A percentile compares a stretch with the other conserved stretches of the same genome.
These are phyloP conservation scores for Drosophila arizonae DNA, from an alignment of 1,140 invertebrate genomes.

Conservation along the genomic window DNA sequence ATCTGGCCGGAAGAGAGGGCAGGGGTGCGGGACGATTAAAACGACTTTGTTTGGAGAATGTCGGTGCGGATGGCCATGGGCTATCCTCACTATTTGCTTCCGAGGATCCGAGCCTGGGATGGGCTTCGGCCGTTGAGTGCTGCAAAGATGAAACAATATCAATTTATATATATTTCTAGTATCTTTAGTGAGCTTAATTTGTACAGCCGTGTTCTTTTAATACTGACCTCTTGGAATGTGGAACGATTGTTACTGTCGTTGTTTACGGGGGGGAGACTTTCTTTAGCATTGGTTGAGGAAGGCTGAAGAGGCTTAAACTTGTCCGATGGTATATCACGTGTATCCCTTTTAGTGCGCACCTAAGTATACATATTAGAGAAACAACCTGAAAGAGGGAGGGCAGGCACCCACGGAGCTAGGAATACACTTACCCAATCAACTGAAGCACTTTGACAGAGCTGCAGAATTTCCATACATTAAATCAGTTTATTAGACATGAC, in stretches of 20 bases:
- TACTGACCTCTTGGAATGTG: background rate
- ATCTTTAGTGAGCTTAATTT: background rate
- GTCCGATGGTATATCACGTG: slow-evolving; percentile 45
- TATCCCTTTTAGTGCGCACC: slow-evolving; percentile 40
- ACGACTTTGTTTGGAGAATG: background rate
- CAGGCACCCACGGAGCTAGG: background rate
- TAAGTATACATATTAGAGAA: background rate
- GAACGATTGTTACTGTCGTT: background rate
- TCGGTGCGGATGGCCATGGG: too few species aligned
- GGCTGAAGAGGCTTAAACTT: slow-evolving; percentile 49
- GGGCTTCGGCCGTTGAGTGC: background rate
- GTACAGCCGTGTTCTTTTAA: too few species aligned
- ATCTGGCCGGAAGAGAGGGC: background rate
- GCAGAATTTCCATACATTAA: background rate
- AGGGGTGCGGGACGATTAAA: background rate
- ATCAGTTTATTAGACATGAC: background rate
- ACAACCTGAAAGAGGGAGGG: too few species aligned
- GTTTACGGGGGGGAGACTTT: background rate
- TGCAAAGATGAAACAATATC: background rate
- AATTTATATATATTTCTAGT: background rate
- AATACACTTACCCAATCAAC: slow-evolving; percentile 29
- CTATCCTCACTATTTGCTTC: background rate
- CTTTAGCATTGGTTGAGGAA: background rate
- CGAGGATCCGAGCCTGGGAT: background rate
- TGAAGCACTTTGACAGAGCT: slow-evolving; percentile 31